Evolutionary conservation across 2,888 invertebrate genomes (phyloP), one percentile per base, ranked within the genome.

Genomic region (Caenorhabditis wallacei): DNA sequence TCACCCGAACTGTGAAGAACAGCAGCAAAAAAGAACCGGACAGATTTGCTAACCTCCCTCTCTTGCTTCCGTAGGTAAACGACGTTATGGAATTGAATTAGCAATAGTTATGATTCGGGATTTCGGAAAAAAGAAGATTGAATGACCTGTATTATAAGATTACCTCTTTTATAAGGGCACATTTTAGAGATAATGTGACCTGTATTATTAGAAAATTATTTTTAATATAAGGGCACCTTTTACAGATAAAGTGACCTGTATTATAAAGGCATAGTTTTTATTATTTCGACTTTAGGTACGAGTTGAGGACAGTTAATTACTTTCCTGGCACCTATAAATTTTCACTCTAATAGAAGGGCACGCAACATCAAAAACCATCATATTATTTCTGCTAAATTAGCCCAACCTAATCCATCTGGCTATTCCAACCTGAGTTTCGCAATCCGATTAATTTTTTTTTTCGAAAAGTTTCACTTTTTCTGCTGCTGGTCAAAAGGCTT

Each of bases 1-100:
- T 59, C 59, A 59, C 59, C 57, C 59, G 59, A 35, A 59, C 40
- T 59, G 59, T 59, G 59, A 59, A 59, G 20, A 59, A 59, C n/a
- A 59, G n/a, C 59, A 40, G 56, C 46, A 48, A 48, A 48, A 48
- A 48, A 24, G 56, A 59, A 59, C 59, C 59, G 40, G 59, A 59
- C 35, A 35, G 59, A 59, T 59, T 59, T 59, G 37, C 40, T 59
- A 59, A 40, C 59, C 37, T 59, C 59, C 40, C 37, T 7, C 57
- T n/a, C n/a, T n/a, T 30, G 4, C 37, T 37, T 40, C 30, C 18
- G 37, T 59, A 59, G 37, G 35, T 35, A 35, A 30, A 56, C 18
- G 56, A 18, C 2, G 18, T 35, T 18, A 1, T 2, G 22, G 30
- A 59, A 37, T 5, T 30, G 30, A 30, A 56, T 48, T n/a, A n/a